Evolutionary conservation across 2,113 vertebrate genomes (phyloP).

Genomic region (Plestiodon gilberti): DNA sequence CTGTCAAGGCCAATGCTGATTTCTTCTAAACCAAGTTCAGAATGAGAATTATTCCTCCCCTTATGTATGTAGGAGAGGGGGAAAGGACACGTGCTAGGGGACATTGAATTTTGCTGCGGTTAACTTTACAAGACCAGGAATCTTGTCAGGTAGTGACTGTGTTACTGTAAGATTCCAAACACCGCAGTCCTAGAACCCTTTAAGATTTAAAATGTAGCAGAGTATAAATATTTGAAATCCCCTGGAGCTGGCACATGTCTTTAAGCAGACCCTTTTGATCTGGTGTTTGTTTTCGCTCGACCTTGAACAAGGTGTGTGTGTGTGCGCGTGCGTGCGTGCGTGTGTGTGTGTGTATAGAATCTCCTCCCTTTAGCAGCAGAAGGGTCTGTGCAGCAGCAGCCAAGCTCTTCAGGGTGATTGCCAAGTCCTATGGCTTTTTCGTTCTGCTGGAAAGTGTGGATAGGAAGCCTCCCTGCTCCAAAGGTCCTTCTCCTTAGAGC

Average conservation of each 20-base stretch:
- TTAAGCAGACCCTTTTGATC: conserved; percentile 79
- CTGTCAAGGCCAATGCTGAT: no score
- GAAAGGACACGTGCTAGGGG: no score
- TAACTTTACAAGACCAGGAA: conserved; percentile 27
- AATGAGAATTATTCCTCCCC: no score
- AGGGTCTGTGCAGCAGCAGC: neutral
- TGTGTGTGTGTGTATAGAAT: no score
- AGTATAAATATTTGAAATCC: conserved; percentile 84
- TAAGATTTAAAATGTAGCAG: conserved; percentile 80
- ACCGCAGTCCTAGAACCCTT: conserved; percentile 65
- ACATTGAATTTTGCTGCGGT: neutral
- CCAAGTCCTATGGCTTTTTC: neutral
- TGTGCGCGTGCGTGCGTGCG: no score
- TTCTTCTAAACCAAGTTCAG: no score
- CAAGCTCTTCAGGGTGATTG: neutral
- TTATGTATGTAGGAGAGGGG: no score
- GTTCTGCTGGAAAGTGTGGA: fast-evolving
- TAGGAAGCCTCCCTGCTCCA: neutral
- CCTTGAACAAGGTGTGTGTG: neutral
- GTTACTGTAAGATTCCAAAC: conserved; percentile 38
- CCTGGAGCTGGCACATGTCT: conserved; percentile 77
- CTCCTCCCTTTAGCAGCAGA: conserved; percentile 1
- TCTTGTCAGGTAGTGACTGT: conserved; percentile 33
- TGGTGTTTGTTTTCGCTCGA: conserved; percentile 69
- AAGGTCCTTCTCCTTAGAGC: fast-evolving